phyloP scores from a whole-genome alignment of 2,888 invertebrate species.

The Loripinus fragilis region DNA sequence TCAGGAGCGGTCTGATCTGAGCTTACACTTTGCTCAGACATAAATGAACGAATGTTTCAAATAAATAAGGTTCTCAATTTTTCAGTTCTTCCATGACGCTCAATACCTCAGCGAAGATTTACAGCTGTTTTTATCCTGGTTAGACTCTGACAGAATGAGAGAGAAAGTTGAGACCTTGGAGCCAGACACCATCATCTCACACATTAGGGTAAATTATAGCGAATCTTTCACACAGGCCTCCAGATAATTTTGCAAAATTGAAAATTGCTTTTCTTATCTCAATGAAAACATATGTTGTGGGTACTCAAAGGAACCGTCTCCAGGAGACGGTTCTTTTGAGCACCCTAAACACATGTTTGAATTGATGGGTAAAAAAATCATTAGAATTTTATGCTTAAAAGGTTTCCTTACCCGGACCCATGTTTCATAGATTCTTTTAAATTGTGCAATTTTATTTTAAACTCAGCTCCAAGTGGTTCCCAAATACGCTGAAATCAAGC shows the following conservation, averaged over 20 bases:
- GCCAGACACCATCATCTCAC: conserved; percentile 68
- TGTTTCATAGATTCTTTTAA: no score
- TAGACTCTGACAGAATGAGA: conserved; percentile 71
- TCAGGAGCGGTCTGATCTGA: no score
- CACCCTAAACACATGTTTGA: not conserved
- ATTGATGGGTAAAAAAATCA: no score
- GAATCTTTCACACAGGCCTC: not conserved
- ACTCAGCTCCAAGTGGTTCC: no score
- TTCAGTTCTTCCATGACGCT: conserved; percentile 76
- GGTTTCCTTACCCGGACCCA: no score
- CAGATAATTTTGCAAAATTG: not conserved
- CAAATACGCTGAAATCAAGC: no score
- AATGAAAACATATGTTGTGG: not conserved
- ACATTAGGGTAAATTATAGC: conserved; percentile 68
- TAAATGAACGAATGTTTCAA: no score
- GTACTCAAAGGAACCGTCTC: not conserved
- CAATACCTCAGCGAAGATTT: conserved; percentile 75
- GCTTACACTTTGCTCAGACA: no score
- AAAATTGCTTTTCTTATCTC: not conserved
- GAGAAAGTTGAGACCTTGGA: conserved; percentile 68
- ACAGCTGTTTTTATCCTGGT: conserved; percentile 70
- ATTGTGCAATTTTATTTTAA: no score
- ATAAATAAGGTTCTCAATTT: no score
- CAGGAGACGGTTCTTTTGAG: not conserved
- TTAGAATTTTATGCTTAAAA: no score